Evolutionary conservation across 1,140 invertebrate genomes (phyloP).

Genomic region (Conus betulinus): DNA sequence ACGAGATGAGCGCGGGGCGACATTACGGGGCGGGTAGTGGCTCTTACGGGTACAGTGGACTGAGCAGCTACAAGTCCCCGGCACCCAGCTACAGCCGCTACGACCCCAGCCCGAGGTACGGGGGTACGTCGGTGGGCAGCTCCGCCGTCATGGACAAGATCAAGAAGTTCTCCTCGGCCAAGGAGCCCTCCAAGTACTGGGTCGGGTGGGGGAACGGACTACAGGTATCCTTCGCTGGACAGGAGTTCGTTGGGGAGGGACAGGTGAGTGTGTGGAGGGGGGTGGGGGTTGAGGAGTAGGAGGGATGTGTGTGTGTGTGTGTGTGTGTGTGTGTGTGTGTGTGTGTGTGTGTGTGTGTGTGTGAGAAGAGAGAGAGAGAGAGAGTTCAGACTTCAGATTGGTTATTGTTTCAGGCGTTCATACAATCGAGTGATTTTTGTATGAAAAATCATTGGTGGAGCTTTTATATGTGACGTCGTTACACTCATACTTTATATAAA

Average conservation of each 20-base stretch:
- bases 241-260: constrained; percentile 53
- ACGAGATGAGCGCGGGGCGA: constrained; percentile 51
- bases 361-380: neutral
- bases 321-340: neutral
- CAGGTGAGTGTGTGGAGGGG: constrained; percentile 25
- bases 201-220: constrained; percentile 37
- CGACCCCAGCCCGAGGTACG: constrained; percentile 44
- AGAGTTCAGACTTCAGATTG: neutral
- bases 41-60: constrained; percentile 41
- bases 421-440: no score
- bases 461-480: no score
- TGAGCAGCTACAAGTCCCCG: constrained; percentile 49
- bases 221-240: constrained; percentile 53
- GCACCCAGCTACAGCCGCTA: constrained; percentile 43
- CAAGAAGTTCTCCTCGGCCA: constrained; percentile 48
- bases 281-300: neutral
- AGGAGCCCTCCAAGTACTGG: constrained; percentile 20
- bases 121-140: neutral
- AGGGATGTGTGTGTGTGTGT: neutral
- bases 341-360: neutral
- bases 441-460: no score
- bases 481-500: no score
- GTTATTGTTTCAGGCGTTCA: no score
- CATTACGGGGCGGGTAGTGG: constrained; percentile 47
- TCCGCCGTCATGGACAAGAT: constrained; percentile 53